Evolutionary conservation across 2,888 invertebrate genomes (phyloP), one percentile per base, ranked within the genome.

Genomic region (Clunio marinus): DNA sequence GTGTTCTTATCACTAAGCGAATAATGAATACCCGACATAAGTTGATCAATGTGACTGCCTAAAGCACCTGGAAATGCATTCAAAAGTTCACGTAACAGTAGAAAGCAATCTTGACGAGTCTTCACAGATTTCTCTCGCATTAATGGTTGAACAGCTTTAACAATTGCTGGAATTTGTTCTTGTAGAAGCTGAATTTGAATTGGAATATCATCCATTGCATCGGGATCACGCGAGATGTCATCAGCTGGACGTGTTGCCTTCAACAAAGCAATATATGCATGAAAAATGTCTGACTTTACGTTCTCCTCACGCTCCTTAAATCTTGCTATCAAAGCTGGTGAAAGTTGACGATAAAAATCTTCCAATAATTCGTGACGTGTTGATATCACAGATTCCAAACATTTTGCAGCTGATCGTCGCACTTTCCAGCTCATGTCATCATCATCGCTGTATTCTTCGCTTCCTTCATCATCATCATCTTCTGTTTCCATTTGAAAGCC

Each of bases 361-460:
- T 89, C 83, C 46, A 98, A 81, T 71, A 96, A 84, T 75, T 98
- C 97, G 71, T 94, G 91, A 68, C 97, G 85, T 0, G 96, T 96
- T 1, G 90, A 85, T 71, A 99, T 93, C 32, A 98, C 88, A 0
- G 97, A 94, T 78, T 98, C 96, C 17, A 99, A 81, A 75, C 98
- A 98, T 80, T 99, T 99, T 0, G 99, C 98, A 3, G 98, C 93
- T 0, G 98, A 92, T 46, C 99, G 86, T 37, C 99, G 83, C 8
- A 93, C 93, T 83, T 98, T 97, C 98, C 99, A 99, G 70, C 96
- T 96, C 92, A 99, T 95, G 76, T 99, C 99, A 77, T 99, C 99
- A 78, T 99, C 99, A 78, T 99, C 99, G 58, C 96, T 96, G 77
- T 98, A 99, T 75, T 97, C 97, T 75, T 96, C 94, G 72, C 94